Percentiles rank a stretch among this genome's conserved stretches.
These are phyloP conservation scores for Oreortyx pictus DNA, from an alignment of 2,797 vertebrate genomes.

Conservation along the genomic window DNA sequence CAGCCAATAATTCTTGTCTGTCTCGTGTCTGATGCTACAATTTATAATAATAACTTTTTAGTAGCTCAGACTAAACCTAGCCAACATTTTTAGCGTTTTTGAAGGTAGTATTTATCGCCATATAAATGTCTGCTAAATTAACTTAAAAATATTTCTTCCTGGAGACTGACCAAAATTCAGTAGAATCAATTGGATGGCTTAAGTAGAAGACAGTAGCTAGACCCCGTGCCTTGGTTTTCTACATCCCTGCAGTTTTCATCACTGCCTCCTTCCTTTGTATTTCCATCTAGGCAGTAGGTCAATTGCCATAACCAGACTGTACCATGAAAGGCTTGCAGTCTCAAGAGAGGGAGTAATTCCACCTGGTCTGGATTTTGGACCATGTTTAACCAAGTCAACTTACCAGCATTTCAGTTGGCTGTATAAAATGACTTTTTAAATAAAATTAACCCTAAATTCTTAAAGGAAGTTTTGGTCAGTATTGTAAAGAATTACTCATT, in stretches of 20 bases:
- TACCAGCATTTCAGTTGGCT: conserved; percentile 81
- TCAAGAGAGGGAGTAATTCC: conserved; percentile 75
- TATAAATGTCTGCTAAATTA: conserved; percentile 83
- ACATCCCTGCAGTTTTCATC: conserved; percentile 76
- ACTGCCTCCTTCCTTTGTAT: conserved; percentile 63
- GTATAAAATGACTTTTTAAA: conserved; percentile 80
- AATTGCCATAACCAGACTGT: conserved; percentile 72
- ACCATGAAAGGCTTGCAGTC: conserved; percentile 63
- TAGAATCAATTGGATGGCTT: conserved; percentile 79
- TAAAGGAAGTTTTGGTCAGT: conserved; percentile 79
- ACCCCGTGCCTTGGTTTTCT: conserved; percentile 83
- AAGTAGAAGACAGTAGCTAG: conserved; percentile 78
- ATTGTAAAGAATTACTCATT: conserved; percentile 77
- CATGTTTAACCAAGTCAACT: conserved; percentile 78
- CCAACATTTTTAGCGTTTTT: conserved; percentile 81
- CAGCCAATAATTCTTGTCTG: conserved; percentile 82
- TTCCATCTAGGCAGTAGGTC: conserved; percentile 77
- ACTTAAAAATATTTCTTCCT: conserved; percentile 80
- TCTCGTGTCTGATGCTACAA: conserved; percentile 81
- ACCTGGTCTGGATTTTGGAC: conserved; percentile 75
- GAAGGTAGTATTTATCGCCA: conserved; percentile 83
- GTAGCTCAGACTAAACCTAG: conserved; percentile 83
- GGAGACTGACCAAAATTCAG: conserved; percentile 86
- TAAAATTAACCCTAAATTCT: conserved; percentile 69
- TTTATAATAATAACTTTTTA: conserved; percentile 72